Conservation (phyloP, 2,113 vertebrate species). For the Plecotus auritus region DNA sequence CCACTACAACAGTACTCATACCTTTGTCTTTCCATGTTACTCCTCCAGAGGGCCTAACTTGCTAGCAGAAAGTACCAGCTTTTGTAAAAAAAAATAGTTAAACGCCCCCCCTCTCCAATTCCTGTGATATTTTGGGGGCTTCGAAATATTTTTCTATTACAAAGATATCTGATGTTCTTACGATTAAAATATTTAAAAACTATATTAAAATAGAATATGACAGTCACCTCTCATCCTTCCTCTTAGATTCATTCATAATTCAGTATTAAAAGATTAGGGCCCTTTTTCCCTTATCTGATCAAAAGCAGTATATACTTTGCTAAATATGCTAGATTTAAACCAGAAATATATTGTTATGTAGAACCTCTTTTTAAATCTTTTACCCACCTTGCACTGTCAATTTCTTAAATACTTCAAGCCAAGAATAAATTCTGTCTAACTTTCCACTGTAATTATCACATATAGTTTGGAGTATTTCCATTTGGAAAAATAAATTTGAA, state of each 20-base stretch:
- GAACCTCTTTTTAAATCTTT: neutral
- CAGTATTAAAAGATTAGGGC: neutral
- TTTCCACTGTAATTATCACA: neutral
- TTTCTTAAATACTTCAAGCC: neutral
- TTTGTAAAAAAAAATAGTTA: neutral
- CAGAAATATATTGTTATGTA: neutral
- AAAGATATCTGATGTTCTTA: neutral
- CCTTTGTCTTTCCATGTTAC: neutral
- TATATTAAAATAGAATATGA: conserved; percentile 6
- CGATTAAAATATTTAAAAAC: neutral
- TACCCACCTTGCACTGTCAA: neutral
- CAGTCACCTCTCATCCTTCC: neutral
- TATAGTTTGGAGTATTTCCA: conserved; percentile 30
- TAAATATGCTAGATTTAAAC: conserved; percentile 3
- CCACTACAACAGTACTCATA: neutral
- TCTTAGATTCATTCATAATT: neutral
- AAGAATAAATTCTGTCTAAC: conserved; percentile 2
- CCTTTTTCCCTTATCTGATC: neutral
- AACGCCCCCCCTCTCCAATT: neutral
- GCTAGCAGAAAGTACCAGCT: neutral
- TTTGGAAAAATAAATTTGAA: neutral
- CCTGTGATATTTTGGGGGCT: neutral
- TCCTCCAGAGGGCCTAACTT: neutral
- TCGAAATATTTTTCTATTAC: neutral
- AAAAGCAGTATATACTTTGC: neutral